Evolutionary conservation across 1,140 invertebrate species (phyloP), one percentile per base, ranked within the genome.

Genomic region (Drosophila paulistorum): DNA sequence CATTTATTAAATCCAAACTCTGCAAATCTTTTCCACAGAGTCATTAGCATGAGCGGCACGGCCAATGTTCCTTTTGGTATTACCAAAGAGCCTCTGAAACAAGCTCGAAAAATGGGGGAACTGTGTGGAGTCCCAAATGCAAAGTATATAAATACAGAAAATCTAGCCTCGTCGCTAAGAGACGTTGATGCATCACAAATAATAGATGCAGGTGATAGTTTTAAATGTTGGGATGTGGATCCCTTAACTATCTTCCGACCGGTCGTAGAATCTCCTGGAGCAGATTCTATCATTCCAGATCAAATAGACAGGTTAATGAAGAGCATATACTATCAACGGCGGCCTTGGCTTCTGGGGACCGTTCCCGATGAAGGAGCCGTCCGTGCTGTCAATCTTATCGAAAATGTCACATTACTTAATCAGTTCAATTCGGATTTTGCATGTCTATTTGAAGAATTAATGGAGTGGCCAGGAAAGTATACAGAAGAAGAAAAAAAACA

Each of bases 41-140:
- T 85, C 0, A 94, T 94, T 30, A 89, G 93, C 23, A 91, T 94
- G 91, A 94, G 94, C 81, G 95, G 95, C 11, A 94, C 93, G 6
- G 94, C 94, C 17, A 84, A 94, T 23, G 93, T 93, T 74, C 91
- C 93, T 3, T 95, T 94, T 93, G 93, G 94, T 1, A 91, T 94
- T 17, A 84, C 81, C n/a, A 82, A 93, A 26, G 82, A 92, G 26
- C 90, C 93, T 5, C 87, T 94, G 14, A 54, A 89, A 20, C 82
- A 92, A 23, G 93, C 93, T 51, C 64, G 68, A 11, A n/a, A 48
- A 14, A 39, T 79, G 9, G 78, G 77, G 2, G 37, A 73, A 61
- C 37, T 74, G 68, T 71, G 91, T 62, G 62, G 76, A 1, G 79
- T 89, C 26, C 70, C 35, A 58, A 57, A 68, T 45, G 75, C 70